phyloP scores from a whole-genome alignment of 2,888 invertebrate genomes.

The Hyposoter didymator region DNA sequence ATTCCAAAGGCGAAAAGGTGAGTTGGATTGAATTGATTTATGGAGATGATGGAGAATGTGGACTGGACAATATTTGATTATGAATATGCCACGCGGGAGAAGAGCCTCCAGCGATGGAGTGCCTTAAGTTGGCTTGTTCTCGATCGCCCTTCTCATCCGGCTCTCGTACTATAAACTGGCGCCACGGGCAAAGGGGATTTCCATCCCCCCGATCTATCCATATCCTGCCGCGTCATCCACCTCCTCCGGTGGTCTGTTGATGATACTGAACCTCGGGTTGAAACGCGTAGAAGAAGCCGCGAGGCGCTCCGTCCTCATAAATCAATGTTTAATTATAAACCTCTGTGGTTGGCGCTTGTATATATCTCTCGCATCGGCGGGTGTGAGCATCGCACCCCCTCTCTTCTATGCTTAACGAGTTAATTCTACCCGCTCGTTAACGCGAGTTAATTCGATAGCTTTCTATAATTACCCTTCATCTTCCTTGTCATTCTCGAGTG shows the following conservation, averaged over 20 bases:
- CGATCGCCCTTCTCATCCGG: slow-evolving; percentile 53
- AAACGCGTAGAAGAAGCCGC: slow-evolving; percentile 40
- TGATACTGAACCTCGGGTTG: slow-evolving; percentile 38
- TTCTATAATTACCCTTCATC: slow-evolving; percentile 68
- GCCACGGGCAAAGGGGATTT: background rate
- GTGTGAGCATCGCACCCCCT: slow-evolving; percentile 29
- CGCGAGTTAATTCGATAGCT: slow-evolving; percentile 62
- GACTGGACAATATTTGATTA: slow-evolving; percentile 10
- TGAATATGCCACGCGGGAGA: background rate
- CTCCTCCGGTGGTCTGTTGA: slow-evolving; percentile 33
- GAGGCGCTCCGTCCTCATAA: slow-evolving; percentile 67
- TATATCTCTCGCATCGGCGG: slow-evolving; percentile 30
- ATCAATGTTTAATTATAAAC: slow-evolving; percentile 72
- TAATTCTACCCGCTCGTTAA: slow-evolving; percentile 68
- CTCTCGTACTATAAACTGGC: slow-evolving; percentile 6
- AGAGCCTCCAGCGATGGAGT: slow-evolving; percentile 32
- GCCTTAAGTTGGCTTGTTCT: slow-evolving; percentile 40
- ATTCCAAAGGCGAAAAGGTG: background rate
- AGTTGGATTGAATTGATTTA: background rate
- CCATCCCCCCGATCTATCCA: slow-evolving; percentile 16
- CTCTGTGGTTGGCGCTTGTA: slow-evolving; percentile 46
- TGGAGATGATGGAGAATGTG: background rate
- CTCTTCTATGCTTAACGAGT: slow-evolving; percentile 62
- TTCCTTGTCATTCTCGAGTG: slow-evolving; percentile 46
- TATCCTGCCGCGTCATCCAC: slow-evolving; percentile 23